phyloP scores from a whole-genome alignment of 2,113 vertebrate genomes.

The Phyllostomus hastatus region DNA sequence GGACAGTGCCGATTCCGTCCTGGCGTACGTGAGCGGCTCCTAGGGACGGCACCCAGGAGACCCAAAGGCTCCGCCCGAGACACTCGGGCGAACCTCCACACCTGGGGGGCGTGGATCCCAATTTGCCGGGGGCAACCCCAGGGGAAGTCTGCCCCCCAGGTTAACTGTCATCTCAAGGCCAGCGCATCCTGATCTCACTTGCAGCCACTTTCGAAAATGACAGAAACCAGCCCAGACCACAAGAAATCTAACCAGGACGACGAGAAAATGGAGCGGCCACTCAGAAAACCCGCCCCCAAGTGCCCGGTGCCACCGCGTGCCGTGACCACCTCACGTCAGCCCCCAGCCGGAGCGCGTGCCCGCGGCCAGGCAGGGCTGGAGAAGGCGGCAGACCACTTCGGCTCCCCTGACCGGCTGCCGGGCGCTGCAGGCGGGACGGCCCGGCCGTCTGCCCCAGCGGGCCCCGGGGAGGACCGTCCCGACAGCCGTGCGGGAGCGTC shows the following conservation, averaged over 20 bases:
- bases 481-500: no score
- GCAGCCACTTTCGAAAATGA: not conserved
- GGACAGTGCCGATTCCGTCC: fast-evolving
- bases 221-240: not conserved
- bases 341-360: not conserved
- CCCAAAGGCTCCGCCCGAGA: not conserved
- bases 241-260: not conserved
- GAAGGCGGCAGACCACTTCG: no score
- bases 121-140: not conserved
- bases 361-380: fast-evolving
- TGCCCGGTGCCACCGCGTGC: fast-evolving
- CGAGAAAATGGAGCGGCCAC: not conserved
- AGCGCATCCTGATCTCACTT: no score
- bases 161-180: fast-evolving
- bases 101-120: no score
- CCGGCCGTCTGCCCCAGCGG: not conserved
- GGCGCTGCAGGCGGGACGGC: fast-evolving
- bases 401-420: not conserved
- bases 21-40: fast-evolving
- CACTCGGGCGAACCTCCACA: fast-evolving
- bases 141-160: no score
- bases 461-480: no score
- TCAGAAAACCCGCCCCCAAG: not conserved
- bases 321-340: fast-evolving
- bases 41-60: fast-evolving